These are phyloP conservation scores for Ailuropoda melanoleuca DNA, from an alignment of 2,113 vertebrate genomes.

Conservation along the genomic window DNA sequence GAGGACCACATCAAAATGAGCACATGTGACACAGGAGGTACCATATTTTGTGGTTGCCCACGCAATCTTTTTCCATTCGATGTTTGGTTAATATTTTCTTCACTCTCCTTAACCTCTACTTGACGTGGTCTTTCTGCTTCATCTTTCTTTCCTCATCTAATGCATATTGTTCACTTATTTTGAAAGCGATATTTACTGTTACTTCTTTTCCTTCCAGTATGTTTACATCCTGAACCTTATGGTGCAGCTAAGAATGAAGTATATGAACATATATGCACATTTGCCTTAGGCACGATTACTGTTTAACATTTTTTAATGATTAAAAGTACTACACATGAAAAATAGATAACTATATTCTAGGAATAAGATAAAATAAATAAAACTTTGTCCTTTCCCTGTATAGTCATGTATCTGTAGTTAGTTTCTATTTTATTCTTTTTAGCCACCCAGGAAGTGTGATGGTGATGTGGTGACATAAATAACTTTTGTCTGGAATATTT, in stretches of 20 bases:
- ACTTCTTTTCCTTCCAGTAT: background rate
- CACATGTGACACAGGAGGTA: accelerated
- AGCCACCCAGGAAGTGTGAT: background rate
- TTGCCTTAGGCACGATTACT: background rate
- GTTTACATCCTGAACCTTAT: background rate
- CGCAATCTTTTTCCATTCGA: background rate
- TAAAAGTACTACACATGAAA: background rate
- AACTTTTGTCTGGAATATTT: slow-evolving; percentile 38
- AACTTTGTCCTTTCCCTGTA: background rate
- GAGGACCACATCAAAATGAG: background rate
- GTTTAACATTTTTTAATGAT: slow-evolving; percentile 5
- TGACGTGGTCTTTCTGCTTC: background rate
- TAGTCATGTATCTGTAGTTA: background rate
- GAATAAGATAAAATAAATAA: background rate
- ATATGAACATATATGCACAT: background rate
- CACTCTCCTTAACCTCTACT: background rate
- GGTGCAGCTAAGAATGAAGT: background rate
- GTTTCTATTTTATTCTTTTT: background rate
- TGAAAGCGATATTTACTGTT: background rate
- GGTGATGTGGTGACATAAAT: background rate
- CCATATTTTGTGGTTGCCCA: background rate
- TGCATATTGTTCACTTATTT: background rate
- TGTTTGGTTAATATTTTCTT: background rate
- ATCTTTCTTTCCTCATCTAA: background rate
- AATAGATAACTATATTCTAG: background rate